Base-by-base conservation (phyloP, 2,888 invertebrate genomes). In the Malachius bipustulatus region DNA sequence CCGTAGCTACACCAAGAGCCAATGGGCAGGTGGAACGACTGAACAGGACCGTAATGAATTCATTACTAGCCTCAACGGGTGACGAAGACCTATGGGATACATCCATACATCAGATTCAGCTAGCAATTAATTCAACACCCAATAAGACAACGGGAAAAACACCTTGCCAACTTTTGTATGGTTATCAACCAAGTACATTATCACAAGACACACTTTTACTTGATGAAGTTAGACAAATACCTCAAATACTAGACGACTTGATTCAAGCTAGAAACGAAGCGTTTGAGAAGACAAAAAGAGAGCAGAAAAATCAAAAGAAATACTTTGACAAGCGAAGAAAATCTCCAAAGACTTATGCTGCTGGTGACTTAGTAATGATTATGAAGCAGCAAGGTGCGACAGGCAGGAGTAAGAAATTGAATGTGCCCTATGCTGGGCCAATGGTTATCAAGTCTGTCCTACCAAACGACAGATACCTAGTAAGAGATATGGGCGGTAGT, bases 61-160 rank as follows among this genome's bases (percentile, higher is more conserved):
- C n/a, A n/a, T n/a, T n/a, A n/a, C n/a, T n/a, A n/a, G n/a, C n/a
- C n/a, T 47, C 52, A 2, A 43, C 46, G 11, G 49, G 51, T 2
- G 44, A 51, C 26, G 56, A 55, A 35, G 53, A 49, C 15, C 45
- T 44, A 28, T 59, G 60, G 57, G 55, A 57, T 44, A 40, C 45
- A 32, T 47, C 56, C 13, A 33, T 59, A 13, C 46, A 48, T 11
- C 38, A 36, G 10, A 50, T 55, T 24, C 54, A 58, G 39, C 49
- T 51, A 39, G 44, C 53, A 10, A 40, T 48, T 30, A 47, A 56
- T 32, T 56, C 55, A 35, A 49, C 50, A 2, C 26, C 42, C 3
- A 47, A 36, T 28, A 35, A 30, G 9, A 13, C 36, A 3, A 37
- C 35, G 6, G 30, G 13, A 13, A 26, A 30, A 4, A 37, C 36